phyloP scores from a whole-genome alignment of 2,797 vertebrate species.

The Eospalax fontanierii region DNA sequence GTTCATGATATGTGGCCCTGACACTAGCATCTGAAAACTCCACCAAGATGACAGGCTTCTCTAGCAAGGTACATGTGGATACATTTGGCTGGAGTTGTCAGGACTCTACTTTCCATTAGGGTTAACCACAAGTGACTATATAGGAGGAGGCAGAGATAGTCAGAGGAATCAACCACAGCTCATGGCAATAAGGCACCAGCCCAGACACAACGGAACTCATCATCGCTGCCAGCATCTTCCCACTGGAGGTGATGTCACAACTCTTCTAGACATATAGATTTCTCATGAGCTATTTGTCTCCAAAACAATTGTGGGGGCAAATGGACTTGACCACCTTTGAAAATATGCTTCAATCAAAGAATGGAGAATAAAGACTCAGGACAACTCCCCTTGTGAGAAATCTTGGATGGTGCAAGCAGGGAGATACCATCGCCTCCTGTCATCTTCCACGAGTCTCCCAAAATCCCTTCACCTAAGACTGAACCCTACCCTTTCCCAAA shows the following conservation, averaged over 20 bases:
- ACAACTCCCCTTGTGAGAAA: background rate
- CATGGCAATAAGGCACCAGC: constrained; percentile 76
- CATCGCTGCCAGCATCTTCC: constrained; percentile 71
- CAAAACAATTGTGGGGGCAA: background rate
- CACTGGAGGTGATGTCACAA: background rate
- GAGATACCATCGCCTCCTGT: too few relatives aligned
- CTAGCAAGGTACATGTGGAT: constrained; percentile 14
- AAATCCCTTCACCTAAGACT: background rate
- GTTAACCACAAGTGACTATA: constrained; percentile 84
- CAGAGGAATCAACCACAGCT: constrained; percentile 74
- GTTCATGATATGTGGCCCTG: background rate
- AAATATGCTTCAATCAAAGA: background rate
- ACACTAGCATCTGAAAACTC: constrained; percentile 48
- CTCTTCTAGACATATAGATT: background rate
- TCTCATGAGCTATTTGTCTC: constrained; percentile 39
- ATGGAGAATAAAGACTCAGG: background rate
- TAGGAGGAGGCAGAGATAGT: constrained; percentile 75
- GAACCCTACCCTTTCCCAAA: background rate
- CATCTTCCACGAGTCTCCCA: background rate
- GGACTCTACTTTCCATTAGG: constrained; percentile 83
- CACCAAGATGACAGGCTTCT: background rate
- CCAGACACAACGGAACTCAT: constrained; percentile 71
- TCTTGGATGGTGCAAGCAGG: background rate
- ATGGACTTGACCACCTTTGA: background rate
- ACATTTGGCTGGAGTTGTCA: constrained; percentile 65